phyloP scores from a whole-genome alignment of 2,888 invertebrate genomes.

The Pseudolycoriella hygida region DNA sequence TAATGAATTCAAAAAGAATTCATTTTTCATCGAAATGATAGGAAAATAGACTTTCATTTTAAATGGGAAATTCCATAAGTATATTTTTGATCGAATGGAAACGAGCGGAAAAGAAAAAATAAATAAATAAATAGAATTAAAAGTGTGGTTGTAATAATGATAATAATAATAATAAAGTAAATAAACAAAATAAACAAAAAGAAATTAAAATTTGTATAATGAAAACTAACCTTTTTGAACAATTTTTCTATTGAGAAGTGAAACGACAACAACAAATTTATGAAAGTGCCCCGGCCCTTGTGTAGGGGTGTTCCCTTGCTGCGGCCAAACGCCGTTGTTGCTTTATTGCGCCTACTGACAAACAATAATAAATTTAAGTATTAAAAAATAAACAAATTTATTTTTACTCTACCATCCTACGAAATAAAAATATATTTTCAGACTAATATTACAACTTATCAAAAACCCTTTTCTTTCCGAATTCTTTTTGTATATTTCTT shows the following conservation, averaged over 20 bases:
- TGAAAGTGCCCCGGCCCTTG: constrained; percentile 80
- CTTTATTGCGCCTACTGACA: constrained; percentile 30
- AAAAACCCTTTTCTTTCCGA: background rate
- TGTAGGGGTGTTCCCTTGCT: constrained; percentile 85
- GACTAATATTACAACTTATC: constrained; percentile 5
- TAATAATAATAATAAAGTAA: background rate
- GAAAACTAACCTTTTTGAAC: constrained; percentile 5
- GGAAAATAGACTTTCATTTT: too few species aligned
- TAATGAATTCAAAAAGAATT: too few species aligned
- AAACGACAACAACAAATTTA: constrained; percentile 17
- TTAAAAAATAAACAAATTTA: constrained; percentile 2
- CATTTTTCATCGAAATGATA: too few species aligned
- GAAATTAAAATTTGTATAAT: background rate
- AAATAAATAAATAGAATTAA: too few species aligned
- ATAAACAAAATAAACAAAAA: background rate
- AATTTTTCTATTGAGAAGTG: constrained; percentile 1
- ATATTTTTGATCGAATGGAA: too few species aligned
- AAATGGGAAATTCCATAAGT: too few species aligned
- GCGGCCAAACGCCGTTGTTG: constrained; percentile 68
- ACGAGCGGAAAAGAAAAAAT: too few species aligned
- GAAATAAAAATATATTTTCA: constrained; percentile 1
- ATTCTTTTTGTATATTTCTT: too few species aligned
- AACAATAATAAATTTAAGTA: constrained; percentile 8
- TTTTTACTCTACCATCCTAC: background rate
- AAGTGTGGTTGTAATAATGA: too few species aligned